Percentiles rank a stretch among this genome's conserved stretches.
These are phyloP conservation scores for Metallyticus violacea DNA, from an alignment of 2,888 invertebrate species.

Conservation along the genomic window DNA sequence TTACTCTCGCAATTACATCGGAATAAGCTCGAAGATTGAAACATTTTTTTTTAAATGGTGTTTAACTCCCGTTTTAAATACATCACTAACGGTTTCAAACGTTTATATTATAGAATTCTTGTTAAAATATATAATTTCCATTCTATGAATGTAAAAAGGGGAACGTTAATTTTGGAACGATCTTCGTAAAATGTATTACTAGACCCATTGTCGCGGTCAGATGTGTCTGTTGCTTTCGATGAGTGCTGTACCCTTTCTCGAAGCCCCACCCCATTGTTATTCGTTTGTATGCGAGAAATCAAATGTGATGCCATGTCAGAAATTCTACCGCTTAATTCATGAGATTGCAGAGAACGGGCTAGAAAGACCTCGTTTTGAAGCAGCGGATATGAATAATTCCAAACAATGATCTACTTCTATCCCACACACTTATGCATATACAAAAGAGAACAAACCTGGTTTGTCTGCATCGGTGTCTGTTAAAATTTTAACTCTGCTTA, in stretches of 20 bases:
- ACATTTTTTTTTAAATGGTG: too few species aligned
- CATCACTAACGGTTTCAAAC: too few species aligned
- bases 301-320: constrained; percentile 14
- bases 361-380: constrained; percentile 19
- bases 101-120: too few species aligned
- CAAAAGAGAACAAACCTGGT: constrained; percentile 8
- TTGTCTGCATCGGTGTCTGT: constrained; percentile 13
- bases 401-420: constrained; percentile 21
- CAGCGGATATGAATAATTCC: constrained; percentile 23
- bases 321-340: constrained; percentile 17
- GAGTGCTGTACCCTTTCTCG: not conserved
- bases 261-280: constrained; percentile 1
- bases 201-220: not conserved
- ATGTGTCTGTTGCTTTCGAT: not conserved
- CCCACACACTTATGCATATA: constrained; percentile 13
- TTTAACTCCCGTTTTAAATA: too few species aligned
- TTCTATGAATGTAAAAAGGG: too few species aligned
- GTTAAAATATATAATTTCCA: too few species aligned
- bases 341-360: constrained; percentile 7
- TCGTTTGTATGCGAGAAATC: constrained; percentile 9
- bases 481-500: constrained; percentile 5
- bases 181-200: too few species aligned
- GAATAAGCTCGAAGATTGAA: too few species aligned
- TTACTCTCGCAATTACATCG: too few species aligned
- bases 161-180: too few species aligned